Conservation (phyloP, 35 echinoderm and acorn worm genomes). For the Chiridota heheva region DNA sequence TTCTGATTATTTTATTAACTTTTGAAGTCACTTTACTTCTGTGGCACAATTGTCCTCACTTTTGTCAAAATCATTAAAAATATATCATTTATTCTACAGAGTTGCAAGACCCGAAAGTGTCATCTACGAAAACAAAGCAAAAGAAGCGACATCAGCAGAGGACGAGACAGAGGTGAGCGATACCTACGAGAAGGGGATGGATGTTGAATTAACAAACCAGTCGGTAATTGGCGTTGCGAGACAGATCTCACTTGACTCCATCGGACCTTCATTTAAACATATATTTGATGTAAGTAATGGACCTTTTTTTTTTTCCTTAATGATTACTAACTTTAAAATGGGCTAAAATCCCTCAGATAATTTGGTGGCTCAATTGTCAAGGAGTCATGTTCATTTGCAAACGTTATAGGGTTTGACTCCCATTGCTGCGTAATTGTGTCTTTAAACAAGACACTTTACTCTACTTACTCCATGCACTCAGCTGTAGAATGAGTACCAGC, state of each 20-base stretch:
- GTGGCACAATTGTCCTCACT: not conserved
- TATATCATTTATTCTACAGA: not conserved
- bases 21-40: not conserved
- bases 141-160: not conserved
- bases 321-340: too few species aligned
- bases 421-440: too few species aligned
- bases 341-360: too few species aligned
- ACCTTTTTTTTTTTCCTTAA: too few species aligned
- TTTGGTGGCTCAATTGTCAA: too few species aligned
- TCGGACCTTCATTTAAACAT: constrained; percentile 41
- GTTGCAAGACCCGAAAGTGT: constrained; percentile 39
- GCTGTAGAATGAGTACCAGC: too few species aligned
- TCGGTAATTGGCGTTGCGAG: not conserved
- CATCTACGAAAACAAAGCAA: constrained; percentile 11
- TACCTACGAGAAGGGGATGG: not conserved
- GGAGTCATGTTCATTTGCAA: too few species aligned
- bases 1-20: too few species aligned
- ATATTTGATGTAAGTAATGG: constrained; percentile 50
- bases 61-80: not conserved
- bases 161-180: not conserved
- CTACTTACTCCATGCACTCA: too few species aligned
- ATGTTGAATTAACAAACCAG: not conserved
- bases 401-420: too few species aligned
- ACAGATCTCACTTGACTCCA: not conserved
- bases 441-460: too few species aligned